phyloP scores from a whole-genome alignment of 2,888 invertebrate genomes.

The Troglohyphantes excavatus region DNA sequence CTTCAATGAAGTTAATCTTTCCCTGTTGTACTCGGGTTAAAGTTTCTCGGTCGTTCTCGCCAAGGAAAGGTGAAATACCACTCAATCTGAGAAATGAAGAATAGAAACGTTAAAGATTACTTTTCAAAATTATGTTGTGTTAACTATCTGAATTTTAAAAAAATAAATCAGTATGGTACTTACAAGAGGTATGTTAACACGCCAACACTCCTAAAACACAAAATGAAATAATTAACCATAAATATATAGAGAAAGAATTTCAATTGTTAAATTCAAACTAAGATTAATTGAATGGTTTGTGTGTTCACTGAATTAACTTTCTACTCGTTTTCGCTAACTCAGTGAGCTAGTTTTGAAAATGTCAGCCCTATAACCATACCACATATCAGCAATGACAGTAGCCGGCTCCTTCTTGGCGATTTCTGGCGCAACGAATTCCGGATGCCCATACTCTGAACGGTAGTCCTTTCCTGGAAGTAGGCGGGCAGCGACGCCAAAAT shows the following conservation, averaged over 20 bases:
- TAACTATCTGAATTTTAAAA: neutral
- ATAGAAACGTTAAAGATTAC: no score
- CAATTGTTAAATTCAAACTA: no score
- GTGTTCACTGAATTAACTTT: no score
- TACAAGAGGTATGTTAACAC: slow-evolving; percentile 92
- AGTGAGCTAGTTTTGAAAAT: no score
- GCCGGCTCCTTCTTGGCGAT: slow-evolving; percentile 92
- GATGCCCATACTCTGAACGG: slow-evolving; percentile 90
- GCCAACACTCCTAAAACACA: slow-evolving; percentile 85
- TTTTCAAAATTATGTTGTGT: no score
- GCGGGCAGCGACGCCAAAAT: slow-evolving; percentile 93
- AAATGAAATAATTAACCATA: slow-evolving; percentile 11
- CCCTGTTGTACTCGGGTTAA: slow-evolving; percentile 85
- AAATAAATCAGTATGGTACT: slow-evolving; percentile 78
- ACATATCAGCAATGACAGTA: slow-evolving; percentile 92
- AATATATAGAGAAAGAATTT: no score
- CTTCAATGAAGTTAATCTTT: slow-evolving; percentile 83
- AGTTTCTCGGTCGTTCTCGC: slow-evolving; percentile 93
- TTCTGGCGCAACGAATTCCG: slow-evolving; percentile 96
- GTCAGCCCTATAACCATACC: slow-evolving; percentile 89
- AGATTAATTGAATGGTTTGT: no score
- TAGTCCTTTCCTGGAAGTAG: slow-evolving; percentile 88
- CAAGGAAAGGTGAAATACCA: slow-evolving; percentile 95
- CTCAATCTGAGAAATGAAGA: slow-evolving; percentile 82
- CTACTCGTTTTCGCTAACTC: no score